Percentiles rank a stretch among this genome's conserved stretches.
Evolutionary conservation across 2,888 invertebrate genomes (phyloP).

Genomic region (Platycheirus albimanus): DNA sequence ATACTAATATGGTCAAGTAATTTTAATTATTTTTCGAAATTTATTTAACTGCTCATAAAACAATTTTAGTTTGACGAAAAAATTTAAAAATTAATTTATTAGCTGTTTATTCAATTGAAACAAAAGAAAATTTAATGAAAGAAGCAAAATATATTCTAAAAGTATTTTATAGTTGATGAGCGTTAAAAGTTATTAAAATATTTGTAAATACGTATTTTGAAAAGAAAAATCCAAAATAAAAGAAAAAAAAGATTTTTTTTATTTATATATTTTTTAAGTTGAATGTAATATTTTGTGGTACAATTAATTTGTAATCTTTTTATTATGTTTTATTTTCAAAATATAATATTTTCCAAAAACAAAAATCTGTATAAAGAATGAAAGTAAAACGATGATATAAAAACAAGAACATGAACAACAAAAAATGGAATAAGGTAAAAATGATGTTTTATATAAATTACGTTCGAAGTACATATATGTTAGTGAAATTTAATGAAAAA

Average conservation of each 20-base stretch:
- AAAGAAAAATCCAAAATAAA: slow-evolving; percentile 37
- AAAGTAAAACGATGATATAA: slow-evolving; percentile 69
- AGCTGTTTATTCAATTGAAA: slow-evolving; percentile 23
- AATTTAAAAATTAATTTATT: not conserved
- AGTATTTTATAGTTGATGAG: slow-evolving; percentile 62
- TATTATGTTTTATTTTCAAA: slow-evolving; percentile 52
- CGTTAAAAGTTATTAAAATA: slow-evolving; percentile 65
- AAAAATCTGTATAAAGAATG: slow-evolving; percentile 66
- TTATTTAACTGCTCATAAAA: too few relatives aligned
- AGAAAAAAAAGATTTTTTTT: slow-evolving; percentile 34
- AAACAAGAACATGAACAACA: slow-evolving; percentile 64
- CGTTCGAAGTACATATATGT: slow-evolving; percentile 76
- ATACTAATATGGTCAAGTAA: too few relatives aligned
- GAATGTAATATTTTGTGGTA: too few relatives aligned
- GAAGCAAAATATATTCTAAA: slow-evolving; percentile 64
- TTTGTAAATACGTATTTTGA: slow-evolving; percentile 73
- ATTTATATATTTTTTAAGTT: not conserved
- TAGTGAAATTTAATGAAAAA: slow-evolving; percentile 76
- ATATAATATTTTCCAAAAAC: slow-evolving; percentile 54
- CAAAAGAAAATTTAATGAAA: too few relatives aligned
- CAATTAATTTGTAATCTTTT: slow-evolving; percentile 38
- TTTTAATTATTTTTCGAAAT: slow-evolving; percentile 26
- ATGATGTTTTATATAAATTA: slow-evolving; percentile 76
- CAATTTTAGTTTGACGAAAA: slow-evolving; percentile 2
- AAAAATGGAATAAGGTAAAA: slow-evolving; percentile 69